Conservation (phyloP, 1,140 invertebrate species). For the Polypedilum vanderplanki region DNA sequence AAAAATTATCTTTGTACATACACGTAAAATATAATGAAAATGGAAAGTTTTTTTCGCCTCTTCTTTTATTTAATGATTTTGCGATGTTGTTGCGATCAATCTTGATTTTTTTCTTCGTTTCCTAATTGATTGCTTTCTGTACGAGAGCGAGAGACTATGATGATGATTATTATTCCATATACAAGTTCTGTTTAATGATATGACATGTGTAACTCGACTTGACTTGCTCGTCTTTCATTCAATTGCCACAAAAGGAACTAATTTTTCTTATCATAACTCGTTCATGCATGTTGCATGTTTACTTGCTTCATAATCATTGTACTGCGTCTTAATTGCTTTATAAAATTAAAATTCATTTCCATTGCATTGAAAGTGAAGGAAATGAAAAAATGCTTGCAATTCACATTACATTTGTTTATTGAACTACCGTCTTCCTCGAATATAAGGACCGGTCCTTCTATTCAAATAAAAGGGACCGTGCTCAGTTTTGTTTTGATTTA, state of each 20-base stretch:
- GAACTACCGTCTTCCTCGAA: no score
- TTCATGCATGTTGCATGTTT: background rate
- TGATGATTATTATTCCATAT: constrained; percentile 15
- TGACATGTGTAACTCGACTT: no score
- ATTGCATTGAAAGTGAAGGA: background rate
- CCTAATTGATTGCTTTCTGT: background rate
- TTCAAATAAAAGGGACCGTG: no score
- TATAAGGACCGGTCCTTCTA: no score
- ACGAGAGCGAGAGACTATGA: background rate
- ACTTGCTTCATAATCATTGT: background rate
- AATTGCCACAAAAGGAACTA: background rate
- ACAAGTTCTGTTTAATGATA: background rate
- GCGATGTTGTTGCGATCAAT: background rate
- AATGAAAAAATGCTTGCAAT: background rate
- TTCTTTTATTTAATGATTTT: background rate
- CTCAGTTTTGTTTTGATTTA: no score
- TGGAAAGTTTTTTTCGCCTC: constrained; percentile 1
- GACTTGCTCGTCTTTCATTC: no score
- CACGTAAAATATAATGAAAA: constrained; percentile 14
- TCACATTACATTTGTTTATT: background rate
- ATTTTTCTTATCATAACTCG: constrained; percentile 19
- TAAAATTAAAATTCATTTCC: background rate
- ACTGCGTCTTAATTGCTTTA: constrained; percentile 9
- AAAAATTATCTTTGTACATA: background rate
- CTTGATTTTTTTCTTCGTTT: background rate